These are phyloP conservation scores for Drosophila ironensis DNA, from an alignment of 1,140 invertebrate genomes.

Conservation along the genomic window DNA sequence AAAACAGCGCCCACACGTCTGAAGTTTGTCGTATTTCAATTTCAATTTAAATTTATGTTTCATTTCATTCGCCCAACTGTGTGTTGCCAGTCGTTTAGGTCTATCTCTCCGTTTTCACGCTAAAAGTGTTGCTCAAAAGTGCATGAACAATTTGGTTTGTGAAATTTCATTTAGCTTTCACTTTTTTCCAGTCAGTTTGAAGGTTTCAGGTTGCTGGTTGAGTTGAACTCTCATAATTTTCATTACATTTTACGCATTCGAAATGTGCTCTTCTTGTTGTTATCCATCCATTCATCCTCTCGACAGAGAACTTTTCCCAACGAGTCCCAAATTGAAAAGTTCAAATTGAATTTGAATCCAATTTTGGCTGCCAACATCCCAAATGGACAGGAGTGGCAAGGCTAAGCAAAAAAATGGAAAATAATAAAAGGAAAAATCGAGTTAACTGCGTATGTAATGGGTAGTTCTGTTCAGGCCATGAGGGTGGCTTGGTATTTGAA, in stretches of 20 bases:
- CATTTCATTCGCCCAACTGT: conserved; percentile 59
- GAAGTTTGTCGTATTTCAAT: conserved; percentile 52
- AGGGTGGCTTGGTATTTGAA: conserved; percentile 17
- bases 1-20: conserved; percentile 18
- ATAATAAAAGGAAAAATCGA: conserved; percentile 33
- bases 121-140: conserved; percentile 72
- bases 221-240: conserved; percentile 62
- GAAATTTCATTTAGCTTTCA: conserved; percentile 72
- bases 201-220: no score
- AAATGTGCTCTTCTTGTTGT: conserved; percentile 46
- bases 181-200: conserved; percentile 42
- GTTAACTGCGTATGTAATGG: conserved; percentile 72
- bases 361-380: conserved; percentile 62
- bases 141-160: conserved; percentile 77
- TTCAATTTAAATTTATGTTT: conserved; percentile 62
- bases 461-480: conserved; percentile 29
- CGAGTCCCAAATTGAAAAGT: conserved; percentile 73
- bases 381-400: conserved; percentile 54
- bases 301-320: conserved; percentile 21
- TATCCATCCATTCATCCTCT: conserved; percentile 27
- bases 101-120: conserved; percentile 34
- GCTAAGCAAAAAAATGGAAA: conserved; percentile 16
- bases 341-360: conserved; percentile 82
- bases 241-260: conserved; percentile 73
- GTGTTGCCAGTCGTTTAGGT: conserved; percentile 17